Conservation (phyloP, 23 tunicate species). For the Trididemnum miniatum region DNA sequence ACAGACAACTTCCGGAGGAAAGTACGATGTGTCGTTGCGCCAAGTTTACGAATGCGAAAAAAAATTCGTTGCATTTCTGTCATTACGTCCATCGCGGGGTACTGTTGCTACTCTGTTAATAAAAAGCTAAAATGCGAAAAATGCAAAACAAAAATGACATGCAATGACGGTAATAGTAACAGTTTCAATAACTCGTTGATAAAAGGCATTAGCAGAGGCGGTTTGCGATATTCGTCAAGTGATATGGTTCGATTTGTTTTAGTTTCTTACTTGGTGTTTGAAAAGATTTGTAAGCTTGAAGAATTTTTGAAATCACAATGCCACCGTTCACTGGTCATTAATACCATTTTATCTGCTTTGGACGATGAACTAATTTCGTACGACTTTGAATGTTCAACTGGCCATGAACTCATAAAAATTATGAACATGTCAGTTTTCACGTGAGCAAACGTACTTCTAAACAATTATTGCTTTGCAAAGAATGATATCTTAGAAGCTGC, state of each 20-base stretch:
- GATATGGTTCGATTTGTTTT: conserved; percentile 5
- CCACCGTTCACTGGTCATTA: not conserved
- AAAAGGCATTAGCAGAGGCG: conserved; percentile 12
- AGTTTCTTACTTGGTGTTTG: not conserved
- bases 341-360: conserved; percentile 24
- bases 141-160: not conserved
- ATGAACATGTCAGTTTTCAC: conserved; percentile 9
- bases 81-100: conserved; percentile 21
- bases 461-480: conserved; percentile 15
- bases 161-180: not conserved
- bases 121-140: conserved; percentile 13
- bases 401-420: not conserved
- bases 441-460: not conserved
- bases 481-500: not conserved
- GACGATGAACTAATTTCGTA: not conserved
- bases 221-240: not conserved
- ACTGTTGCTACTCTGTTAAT: conserved; percentile 29
- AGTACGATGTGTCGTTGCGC: conserved; percentile 15
- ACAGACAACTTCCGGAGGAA: conserved; percentile 24
- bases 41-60: conserved; percentile 34
- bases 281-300: not conserved
- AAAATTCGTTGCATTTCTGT: conserved; percentile 8
- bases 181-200: not conserved
- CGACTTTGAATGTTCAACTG: not conserved
- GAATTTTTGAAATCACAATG: conserved; percentile 6